Evolutionary conservation across 2,888 invertebrate species (phyloP).

Genomic region (Drosophila nr. medialis): DNA sequence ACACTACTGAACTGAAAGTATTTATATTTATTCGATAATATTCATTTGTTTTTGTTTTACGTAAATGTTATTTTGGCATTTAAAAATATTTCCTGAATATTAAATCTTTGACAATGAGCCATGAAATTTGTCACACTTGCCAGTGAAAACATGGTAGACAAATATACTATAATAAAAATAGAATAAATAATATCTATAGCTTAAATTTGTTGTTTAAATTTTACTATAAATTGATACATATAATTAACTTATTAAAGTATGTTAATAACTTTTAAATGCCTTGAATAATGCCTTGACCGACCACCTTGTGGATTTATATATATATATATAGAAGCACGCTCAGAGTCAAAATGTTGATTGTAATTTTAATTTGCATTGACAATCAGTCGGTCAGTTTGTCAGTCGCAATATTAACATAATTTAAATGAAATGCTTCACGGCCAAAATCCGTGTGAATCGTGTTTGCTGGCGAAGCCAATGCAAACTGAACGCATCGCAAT

Average conservation of each 20-base stretch:
- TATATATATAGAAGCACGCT: conserved; percentile 6
- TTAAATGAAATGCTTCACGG: conserved; percentile 61
- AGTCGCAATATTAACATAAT: conserved; percentile 58
- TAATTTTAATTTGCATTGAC: conserved; percentile 58
- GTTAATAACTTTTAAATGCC: neutral
- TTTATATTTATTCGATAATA: neutral
- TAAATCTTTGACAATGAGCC: conserved; percentile 48
- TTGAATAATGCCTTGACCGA: conserved; percentile 3
- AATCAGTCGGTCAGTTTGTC: conserved; percentile 38
- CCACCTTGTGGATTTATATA: conserved; percentile 12
- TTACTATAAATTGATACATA: neutral
- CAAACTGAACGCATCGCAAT: conserved; percentile 32
- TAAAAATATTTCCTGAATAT: conserved; percentile 19
- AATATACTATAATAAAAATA: neutral
- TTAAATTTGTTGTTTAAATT: neutral
- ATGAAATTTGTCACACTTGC: conserved; percentile 35
- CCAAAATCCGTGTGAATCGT: conserved; percentile 55
- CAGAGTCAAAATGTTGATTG: conserved; percentile 41
- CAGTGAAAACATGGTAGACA: neutral
- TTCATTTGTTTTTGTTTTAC: no score
- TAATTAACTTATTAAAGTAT: neutral
- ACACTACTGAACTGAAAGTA: no score
- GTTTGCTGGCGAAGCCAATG: conserved; percentile 59
- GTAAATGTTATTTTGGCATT: conserved; percentile 15
- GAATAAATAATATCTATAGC: neutral